Evolutionary conservation across 2,888 invertebrate species (phyloP), one percentile per base, ranked within the genome.

Genomic region (Poecilus cupreus): DNA sequence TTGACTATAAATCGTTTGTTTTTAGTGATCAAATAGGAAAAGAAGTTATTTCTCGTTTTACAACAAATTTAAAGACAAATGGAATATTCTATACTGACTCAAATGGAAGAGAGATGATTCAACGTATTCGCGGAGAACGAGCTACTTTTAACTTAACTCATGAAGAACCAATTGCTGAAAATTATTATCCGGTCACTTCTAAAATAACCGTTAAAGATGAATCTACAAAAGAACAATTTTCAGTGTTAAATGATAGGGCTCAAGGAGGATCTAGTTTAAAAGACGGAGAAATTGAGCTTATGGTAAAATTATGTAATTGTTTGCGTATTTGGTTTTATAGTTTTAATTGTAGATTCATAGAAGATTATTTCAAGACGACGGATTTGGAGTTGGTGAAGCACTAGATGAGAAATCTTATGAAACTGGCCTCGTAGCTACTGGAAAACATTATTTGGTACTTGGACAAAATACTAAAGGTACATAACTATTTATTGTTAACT

Each of bases 371-470:
- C 90, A 91, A 49, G 98, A 98, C 85, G 98, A 98, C 87, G 94
- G 94, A 0, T 96, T 96, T 85, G 98, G 98, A 0, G 97, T 98
- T 0, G 95, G 91, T 0, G 97, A 98, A 88, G 93, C 97, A 0
- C 88, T 98, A 0, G 96, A 98, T 85, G 98, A 98, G 88, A 91
- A 91, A 0, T 93, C 91, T 0, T 92, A 89, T 72, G 93, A 92
- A 0, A 86, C 88, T 81, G 95, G 95, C 0, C 85, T 96, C 0
- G 91, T 94, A 0, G 93, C 91, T 0, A 89, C 93, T 70, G 95
- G 95, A 0, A 91, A 90, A 20, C 93, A 94, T 83, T 92, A 91
- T 82, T 18, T 93, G 1, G 57, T 91, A 75, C 84, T 88, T 3
- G 90, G 90, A 0, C 87, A 86, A 8, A 85, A n/a, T 83, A 68